Base-by-base conservation (phyloP, 2,113 vertebrate species). In the Perca fluviatilis region DNA sequence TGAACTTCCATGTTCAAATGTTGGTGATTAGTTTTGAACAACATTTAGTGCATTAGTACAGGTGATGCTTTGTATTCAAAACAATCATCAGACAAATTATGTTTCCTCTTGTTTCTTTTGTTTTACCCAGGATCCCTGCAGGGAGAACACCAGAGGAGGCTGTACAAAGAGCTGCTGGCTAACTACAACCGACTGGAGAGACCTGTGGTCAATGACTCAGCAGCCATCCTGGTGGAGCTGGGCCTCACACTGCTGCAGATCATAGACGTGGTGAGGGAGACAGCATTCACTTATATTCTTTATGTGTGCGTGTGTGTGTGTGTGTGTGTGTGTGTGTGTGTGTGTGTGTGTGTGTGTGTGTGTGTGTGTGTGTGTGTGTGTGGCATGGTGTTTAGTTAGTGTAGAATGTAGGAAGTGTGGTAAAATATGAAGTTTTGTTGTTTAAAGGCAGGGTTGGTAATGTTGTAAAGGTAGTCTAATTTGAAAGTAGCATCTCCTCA, bases 171-270 rank as follows among this genome's bases (percentile, higher is more conserved):
- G 60, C 92, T 97, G 70, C 87, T 97, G 90, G 94, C 86, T 40
- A 96, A 96, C 91, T 97, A 97, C 94, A 97, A 95, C 88, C 94
- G 95, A 21, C 91, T 97, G 83, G 97, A 97, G 82, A 93, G 96
- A 19, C 97, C 96, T 0, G 97, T 97, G 14, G 62, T 95, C 82
- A 97, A 97, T 63, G 97, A 97, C 80, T 97, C 97, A 2, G 95
- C 97, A 0, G 86, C 96, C 0, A 93, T 97, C 3, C 74, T 97
- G 71, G 97, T 97, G 0, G 95, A 97, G 79, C 95, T 97, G 40
- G 96, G 96, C 49, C 90, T 97, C 88, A 96, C 96, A 1, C 94
- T 97, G 84, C 93, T 97, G 83, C 96, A 97, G 88, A 97, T 97
- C 84, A 97, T 97, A 76, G 97, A 97, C 0, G 96, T 97, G 95